A percentile compares a stretch with the other conserved stretches of the same genome.
Conservation (phyloP, 2,888 invertebrate species). For the Hecatera dysodea region DNA sequence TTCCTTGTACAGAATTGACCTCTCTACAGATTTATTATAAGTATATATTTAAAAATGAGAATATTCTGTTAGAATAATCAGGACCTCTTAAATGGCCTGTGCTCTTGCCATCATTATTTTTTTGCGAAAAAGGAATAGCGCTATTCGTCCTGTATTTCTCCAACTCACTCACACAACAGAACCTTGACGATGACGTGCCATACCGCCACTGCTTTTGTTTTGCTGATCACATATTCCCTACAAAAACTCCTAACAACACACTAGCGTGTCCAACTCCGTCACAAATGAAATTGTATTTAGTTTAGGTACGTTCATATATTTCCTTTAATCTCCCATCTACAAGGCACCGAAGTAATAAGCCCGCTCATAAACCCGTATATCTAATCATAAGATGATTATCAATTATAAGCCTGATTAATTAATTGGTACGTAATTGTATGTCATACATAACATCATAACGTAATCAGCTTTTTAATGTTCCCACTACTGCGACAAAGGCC, state of each 20-base stretch:
- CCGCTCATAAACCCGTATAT: constrained; percentile 4
- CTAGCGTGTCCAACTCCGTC: background rate
- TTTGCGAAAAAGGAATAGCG: too few species aligned
- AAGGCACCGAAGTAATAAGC: constrained; percentile 20
- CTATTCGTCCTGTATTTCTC: too few species aligned
- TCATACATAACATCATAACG: too few species aligned
- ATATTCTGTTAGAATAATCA: too few species aligned
- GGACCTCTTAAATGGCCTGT: too few species aligned
- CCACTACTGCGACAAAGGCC: too few species aligned
- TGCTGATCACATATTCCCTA: background rate
- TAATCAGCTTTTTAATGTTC: too few species aligned
- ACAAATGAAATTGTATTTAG: constrained; percentile 11
- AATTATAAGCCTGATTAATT: constrained; percentile 6
- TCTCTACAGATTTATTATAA: too few species aligned
- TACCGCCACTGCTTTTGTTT: background rate
- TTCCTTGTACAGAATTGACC: too few species aligned
- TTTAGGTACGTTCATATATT: constrained; percentile 4
- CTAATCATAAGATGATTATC: constrained; percentile 7
- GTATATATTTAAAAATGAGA: too few species aligned
- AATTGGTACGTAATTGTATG: constrained; percentile 8
- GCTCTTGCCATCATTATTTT: too few species aligned
- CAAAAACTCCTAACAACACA: background rate
- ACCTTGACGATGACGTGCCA: background rate
- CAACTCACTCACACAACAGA: background rate
- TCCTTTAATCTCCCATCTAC: constrained; percentile 27